Base-by-base conservation (phyloP, 1,140 invertebrate species). In the Drosophila novamexicana region DNA sequence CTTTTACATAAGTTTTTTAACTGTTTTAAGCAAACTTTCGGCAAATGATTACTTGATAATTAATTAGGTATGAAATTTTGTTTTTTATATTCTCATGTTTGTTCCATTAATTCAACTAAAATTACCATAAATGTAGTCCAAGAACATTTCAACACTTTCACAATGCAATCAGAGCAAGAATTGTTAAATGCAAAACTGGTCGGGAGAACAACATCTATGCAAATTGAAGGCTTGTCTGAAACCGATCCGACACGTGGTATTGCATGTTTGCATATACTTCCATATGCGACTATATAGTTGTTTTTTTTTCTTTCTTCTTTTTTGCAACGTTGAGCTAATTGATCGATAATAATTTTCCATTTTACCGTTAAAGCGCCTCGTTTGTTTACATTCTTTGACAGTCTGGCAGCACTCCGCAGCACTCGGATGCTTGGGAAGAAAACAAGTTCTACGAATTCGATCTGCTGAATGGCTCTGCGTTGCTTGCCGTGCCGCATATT, bases 331-430 rank as follows among this genome's bases (percentile, higher is more conserved):
- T 88, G 80, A 79, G 85, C 85, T 90, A 91, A 90, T 91, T 90
- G 77, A 90, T 90, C 82, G 82, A 90, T 88, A 91, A 90, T 91
- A 91, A 81, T 90, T 90, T 91, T 91, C 83, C 88, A 90, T 78
- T 79, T 90, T 91, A 90, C 88, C 88, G 88, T 90, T 90, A 91
- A 90, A 90, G 80, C 88, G 83, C 88, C 88, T 83, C 82, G 88
- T 90, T 90, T 91, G 80, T 77, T 90, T 81, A 83, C 77, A 90
- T 83, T 89, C 83, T 88, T 73, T 80, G 47, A 42, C 34, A 63
- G 58, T 47, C 59, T 47, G n/a, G 50, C 56, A 57, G 44, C 8
- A 45, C 14, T 16, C 14, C 34, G 52, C 22, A 5, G 22, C 22
- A 40, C 37, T 39, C 68, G 70, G 52, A 53, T 40, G 79, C 66